Percentiles rank a stretch among this genome's conserved stretches.
Evolutionary conservation across 2,113 vertebrate genomes (phyloP).

Genomic region (Psittacula cyanocephala): DNA sequence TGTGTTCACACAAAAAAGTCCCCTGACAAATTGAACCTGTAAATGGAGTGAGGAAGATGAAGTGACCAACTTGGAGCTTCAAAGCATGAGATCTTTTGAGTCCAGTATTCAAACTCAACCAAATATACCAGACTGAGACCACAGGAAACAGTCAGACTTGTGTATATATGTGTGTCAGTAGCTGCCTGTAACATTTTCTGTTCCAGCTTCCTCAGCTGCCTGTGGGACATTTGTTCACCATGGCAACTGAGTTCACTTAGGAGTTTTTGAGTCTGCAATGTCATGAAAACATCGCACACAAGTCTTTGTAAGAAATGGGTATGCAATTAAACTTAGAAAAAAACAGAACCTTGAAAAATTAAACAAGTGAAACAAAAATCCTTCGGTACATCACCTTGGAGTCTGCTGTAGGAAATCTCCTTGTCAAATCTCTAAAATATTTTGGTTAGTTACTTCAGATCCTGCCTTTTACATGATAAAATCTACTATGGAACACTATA

Average conservation of each 20-base stretch:
- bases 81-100: accelerated
- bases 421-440: neutral
- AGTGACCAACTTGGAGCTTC: neutral
- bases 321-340: neutral
- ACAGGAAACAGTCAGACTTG: accelerated
- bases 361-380: neutral
- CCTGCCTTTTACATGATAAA: neutral
- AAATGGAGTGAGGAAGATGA: accelerated
- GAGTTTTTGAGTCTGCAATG: accelerated
- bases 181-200: neutral
- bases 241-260: accelerated
- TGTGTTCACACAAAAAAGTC: accelerated
- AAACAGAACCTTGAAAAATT: neutral
- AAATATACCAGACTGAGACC: accelerated
- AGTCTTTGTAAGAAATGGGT: neutral
- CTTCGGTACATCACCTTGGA: neutral
- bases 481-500: accelerated
- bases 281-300: accelerated
- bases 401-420: neutral
- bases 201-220: neutral
- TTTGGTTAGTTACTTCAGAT: neutral
- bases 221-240: accelerated
- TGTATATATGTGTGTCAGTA: accelerated
- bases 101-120: accelerated
- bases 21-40: neutral